Base-by-base conservation (phyloP, 2,113 vertebrate genomes). In the Sclerurus mexicanus region DNA sequence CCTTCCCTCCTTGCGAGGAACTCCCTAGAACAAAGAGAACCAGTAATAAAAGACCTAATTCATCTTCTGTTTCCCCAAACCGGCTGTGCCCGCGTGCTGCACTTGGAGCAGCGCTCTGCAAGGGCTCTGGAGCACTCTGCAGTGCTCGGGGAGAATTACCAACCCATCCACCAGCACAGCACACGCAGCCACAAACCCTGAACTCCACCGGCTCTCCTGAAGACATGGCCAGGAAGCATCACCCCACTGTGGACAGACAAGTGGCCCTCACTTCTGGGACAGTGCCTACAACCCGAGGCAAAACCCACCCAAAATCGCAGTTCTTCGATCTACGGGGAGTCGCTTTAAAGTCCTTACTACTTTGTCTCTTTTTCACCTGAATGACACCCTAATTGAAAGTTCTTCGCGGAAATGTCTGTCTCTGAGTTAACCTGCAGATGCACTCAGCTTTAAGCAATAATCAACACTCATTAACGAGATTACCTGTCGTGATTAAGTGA, bases 401-500 rank as follows among this genome's bases (percentile, higher is more conserved):
- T 97, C 94, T 95, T 94, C 92, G 91, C 93, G 96, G 95, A 95
- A 97, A 96, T 71, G 92, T 91, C 96, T 53, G 46, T 40, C 69
- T 86, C 95, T 77, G 88, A 87, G 96, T 71, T 92, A 97, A 95
- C 88, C 19, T 95, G 97, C 92, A 95, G 84, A 97, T 95, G 93
- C 86, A 96, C 96, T 95, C 87, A 96, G 97, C 96, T 98, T 96
- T 93, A 95, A 97, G 94, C 95, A 97, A 95, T 97, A 98, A 96
- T 96, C 97, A 97, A 96, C 96, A 94, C 93, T 96, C 97, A 96
- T 97, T 98, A 98, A 98, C 92, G 96, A 97, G 97, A 98, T 98
- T 96, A 98, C 91, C 95, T 97, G 96, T 98, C 97, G 96, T 96
- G 91, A 98, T 87, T 98, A 97, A 98, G 96, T 92, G 96, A 97